phyloP scores from a whole-genome alignment of 2,888 invertebrate genomes.

The Megalurothrips usitatus region DNA sequence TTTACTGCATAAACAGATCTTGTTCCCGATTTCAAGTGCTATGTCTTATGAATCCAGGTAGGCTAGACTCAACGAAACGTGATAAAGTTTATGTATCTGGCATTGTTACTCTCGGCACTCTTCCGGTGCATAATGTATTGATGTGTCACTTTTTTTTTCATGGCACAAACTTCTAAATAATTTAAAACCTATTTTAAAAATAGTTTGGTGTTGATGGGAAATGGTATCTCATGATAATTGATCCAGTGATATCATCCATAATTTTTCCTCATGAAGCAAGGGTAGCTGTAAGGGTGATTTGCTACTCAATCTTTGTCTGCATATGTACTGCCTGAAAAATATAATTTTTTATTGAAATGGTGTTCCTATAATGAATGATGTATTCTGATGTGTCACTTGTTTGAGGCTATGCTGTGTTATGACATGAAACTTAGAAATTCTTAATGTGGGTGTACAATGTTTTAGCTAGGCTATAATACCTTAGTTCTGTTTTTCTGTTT shows the following conservation, averaged over 20 bases:
- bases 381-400: no score
- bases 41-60: not conserved
- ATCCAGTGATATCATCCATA: not conserved
- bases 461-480: no score
- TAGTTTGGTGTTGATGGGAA: no score
- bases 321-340: not conserved
- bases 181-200: not conserved
- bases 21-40: no score
- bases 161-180: not conserved
- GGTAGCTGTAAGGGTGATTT: no score
- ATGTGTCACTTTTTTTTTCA: not conserved
- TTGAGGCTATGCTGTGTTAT: no score
- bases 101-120: not conserved
- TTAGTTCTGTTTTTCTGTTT: no score
- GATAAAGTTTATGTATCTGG: not conserved
- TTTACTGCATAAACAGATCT: not conserved
- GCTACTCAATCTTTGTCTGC: not conserved
- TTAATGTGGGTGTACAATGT: no score
- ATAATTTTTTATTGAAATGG: not conserved
- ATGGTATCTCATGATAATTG: not conserved
- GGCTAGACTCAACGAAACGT: not conserved
- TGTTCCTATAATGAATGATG: no score
- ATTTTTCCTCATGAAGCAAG: no score
- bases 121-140: not conserved
- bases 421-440: no score